Base-by-base conservation (phyloP, 1,140 invertebrate genomes). In the Daktulosphaira vitifoliae region DNA sequence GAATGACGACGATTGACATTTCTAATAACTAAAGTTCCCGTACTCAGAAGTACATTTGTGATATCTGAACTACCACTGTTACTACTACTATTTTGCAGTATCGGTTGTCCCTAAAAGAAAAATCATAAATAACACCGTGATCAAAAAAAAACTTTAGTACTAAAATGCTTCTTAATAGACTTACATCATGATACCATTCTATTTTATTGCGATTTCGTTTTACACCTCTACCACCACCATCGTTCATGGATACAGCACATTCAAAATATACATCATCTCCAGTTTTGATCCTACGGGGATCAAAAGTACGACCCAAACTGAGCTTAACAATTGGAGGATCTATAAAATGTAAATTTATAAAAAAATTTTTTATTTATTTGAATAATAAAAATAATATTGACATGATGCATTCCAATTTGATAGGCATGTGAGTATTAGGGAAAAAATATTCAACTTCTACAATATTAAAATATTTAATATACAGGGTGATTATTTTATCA, bases 201-300 rank as follows among this genome's bases (percentile, higher is more conserved):
- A 62, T 46, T 13, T 11, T 22, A 46, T 62, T 62, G 2, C 56
- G 56, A 29, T 46, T 22, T 22, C 26, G 42, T 8, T 25, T 15
- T 15, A 13, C 26, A 11, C 25, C 25, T 8, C 42, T 15, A 15
- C 13, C 26, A 16, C 25, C 25, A 7, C 39, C 54, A 15, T 42
- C 18, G 11, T 42, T 42, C 11, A 46, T 25, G 13, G 44, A 48
- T 13, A 62, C 25, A 8, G 42, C 44, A 76, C 90, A 93, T 76
- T 92, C 90, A 76, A 93, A 92, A 77, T 92, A 92, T 44, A 92
- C 89, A 75, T 93, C 90, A 71, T 92, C 90, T 39, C 89, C 89
- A 77, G 91, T 88, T 77, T 90, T 90, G 76, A 92, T 92, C 76
- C 90, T 87, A 67, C 87, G 83, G 11, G 89, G 85, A 70, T 89